Percentiles rank a stretch among this genome's conserved stretches.
Evolutionary conservation across 2,113 vertebrate genomes (phyloP).

Genomic region (Collichthys lucidus): DNA sequence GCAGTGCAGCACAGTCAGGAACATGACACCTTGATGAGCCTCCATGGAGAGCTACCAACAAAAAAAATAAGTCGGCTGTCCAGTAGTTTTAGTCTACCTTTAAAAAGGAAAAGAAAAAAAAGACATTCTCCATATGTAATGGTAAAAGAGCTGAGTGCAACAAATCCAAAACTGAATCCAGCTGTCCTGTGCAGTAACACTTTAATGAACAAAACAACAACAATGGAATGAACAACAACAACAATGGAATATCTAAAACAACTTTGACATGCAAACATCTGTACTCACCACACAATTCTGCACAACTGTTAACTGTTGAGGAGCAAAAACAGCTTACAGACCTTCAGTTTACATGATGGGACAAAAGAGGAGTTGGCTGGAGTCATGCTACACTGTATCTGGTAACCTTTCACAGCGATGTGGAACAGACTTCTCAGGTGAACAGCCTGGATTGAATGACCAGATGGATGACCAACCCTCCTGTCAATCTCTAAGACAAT

Average conservation of each 20-base stretch:
- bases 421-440: conserved; percentile 66
- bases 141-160: neutral
- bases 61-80: neutral
- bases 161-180: neutral
- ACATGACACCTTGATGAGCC: conserved; percentile 23
- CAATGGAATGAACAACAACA: neutral
- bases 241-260: neutral
- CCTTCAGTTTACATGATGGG: neutral
- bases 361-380: neutral
- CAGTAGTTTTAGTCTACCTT: neutral
- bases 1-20: conserved; percentile 10
- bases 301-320: too few species aligned
- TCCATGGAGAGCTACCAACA: neutral
- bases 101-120: neutral
- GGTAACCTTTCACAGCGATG: conserved; percentile 1
- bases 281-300: conserved; percentile 43
- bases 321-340: neutral
- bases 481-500: conserved; percentile 54
- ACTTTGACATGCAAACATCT: neutral
- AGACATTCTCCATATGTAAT: neutral
- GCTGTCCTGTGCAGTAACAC: neutral
- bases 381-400: neutral
- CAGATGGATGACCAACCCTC: conserved; percentile 66
- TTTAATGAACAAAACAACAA: neutral
- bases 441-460: conserved; percentile 69